A percentile compares a stretch with the other conserved stretches of the same genome.
These are phyloP conservation scores for Pedetes capensis DNA, from an alignment of 2,113 vertebrate species.

Conservation along the genomic window DNA sequence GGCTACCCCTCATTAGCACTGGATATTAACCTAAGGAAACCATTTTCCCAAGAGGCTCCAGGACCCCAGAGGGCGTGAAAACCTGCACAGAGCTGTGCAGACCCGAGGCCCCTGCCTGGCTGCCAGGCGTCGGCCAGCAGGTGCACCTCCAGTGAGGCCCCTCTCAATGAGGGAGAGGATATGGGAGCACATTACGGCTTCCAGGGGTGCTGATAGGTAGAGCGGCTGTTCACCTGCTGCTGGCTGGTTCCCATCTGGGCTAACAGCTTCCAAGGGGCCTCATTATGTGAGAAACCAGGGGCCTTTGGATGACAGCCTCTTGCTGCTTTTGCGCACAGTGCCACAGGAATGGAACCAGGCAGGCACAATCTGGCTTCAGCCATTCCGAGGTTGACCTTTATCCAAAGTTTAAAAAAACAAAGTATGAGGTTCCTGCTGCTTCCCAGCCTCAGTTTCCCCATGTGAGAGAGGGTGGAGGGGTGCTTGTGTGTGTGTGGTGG, in stretches of 20 bases:
- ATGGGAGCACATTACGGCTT: neutral
- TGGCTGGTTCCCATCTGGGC: slow-evolving; percentile 65
- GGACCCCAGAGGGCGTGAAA: slow-evolving; percentile 1
- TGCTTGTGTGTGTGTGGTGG: neutral
- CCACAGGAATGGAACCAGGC: neutral
- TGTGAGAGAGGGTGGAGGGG: neutral
- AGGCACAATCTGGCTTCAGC: neutral
- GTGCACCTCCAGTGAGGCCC: slow-evolving; percentile 31
- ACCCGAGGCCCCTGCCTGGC: neutral
- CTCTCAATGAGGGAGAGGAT: neutral
- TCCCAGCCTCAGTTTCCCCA: neutral
- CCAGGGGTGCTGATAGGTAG: slow-evolving; percentile 56
- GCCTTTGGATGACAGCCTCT: neutral
- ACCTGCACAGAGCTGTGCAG: neutral
- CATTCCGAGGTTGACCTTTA: neutral
- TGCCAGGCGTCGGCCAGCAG: slow-evolving; percentile 1
- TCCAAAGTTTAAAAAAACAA: neutral
- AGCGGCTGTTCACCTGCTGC: slow-evolving; percentile 55
- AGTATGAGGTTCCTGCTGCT: neutral
- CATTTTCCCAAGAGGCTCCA: neutral
- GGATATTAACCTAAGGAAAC: slow-evolving; percentile 69
- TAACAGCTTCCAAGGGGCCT: slow-evolving; percentile 66
- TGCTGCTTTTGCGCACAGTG: neutral
- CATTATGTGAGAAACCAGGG: slow-evolving; percentile 51
- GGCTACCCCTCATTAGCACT: slow-evolving; percentile 79